A percentile compares a stretch with the other conserved stretches of the same genome.
Evolutionary conservation across 2,888 invertebrate species (phyloP).

Genomic region (Glyphotaelius pellucidus): DNA sequence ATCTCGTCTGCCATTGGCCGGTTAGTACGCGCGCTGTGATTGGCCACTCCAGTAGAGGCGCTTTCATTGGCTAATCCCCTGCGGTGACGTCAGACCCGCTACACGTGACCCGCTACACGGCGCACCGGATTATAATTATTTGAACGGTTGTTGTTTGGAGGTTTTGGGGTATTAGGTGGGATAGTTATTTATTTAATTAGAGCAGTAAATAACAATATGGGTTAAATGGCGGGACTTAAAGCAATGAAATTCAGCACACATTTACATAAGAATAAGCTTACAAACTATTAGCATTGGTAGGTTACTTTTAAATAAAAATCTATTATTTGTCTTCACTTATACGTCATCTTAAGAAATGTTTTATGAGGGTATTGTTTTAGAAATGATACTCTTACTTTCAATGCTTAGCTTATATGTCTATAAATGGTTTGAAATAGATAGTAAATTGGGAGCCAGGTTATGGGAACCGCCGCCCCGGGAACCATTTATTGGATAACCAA

Average conservation of each 20-base stretch:
- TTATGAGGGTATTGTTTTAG: no score
- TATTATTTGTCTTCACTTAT: no score
- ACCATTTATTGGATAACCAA: no score
- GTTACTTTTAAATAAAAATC: background rate
- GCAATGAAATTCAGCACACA: background rate
- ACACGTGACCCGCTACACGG: constrained; percentile 6
- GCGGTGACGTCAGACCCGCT: background rate
- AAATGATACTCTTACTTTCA: no score
- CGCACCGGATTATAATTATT: background rate
- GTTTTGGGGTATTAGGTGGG: background rate
- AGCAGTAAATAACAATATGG: background rate
- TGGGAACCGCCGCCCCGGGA: no score
- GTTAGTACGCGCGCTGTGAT: background rate
- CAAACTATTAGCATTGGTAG: no score
- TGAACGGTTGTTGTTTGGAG: background rate
- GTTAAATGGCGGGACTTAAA: background rate
- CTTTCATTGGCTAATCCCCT: constrained; percentile 14
- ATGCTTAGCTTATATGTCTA: no score
- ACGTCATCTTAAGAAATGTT: background rate
- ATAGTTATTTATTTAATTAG: background rate
- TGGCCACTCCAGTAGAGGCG: background rate
- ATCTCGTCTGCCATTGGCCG: background rate
- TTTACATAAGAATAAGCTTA: background rate
- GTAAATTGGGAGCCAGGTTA: no score
- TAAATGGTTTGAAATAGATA: no score